phyloP scores from a whole-genome alignment of 2,797 vertebrate species.

The Philypnodon macrostomus region DNA sequence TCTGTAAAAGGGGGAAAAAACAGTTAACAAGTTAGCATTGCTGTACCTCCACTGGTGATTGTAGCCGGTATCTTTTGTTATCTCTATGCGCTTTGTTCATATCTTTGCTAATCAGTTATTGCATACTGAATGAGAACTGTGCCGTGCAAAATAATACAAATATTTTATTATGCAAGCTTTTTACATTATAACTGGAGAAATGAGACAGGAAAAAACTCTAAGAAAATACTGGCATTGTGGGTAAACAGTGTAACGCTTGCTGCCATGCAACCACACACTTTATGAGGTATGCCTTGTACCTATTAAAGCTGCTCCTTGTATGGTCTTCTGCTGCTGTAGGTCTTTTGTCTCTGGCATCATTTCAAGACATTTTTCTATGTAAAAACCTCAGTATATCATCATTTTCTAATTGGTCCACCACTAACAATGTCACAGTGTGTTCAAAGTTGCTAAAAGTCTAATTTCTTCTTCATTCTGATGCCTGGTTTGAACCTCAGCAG shows the following conservation, averaged over 20 bases:
- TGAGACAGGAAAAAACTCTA: slow-evolving; percentile 13
- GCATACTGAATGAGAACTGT: slow-evolving; percentile 32
- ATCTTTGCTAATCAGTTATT: slow-evolving; percentile 38
- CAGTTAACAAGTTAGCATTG: slow-evolving; percentile 37
- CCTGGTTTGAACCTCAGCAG: no score
- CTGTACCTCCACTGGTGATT: slow-evolving; percentile 38
- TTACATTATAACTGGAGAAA: slow-evolving; percentile 18
- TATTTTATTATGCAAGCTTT: slow-evolving; percentile 18
- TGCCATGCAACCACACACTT: no score
- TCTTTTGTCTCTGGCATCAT: no score
- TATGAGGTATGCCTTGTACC: no score
- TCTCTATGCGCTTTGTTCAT: slow-evolving; percentile 40
- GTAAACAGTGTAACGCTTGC: background rate
- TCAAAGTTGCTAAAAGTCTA: no score
- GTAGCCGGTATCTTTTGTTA: slow-evolving; percentile 28
- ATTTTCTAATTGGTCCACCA: no score
- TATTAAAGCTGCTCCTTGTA: no score
- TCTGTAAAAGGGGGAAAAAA: slow-evolving; percentile 33
- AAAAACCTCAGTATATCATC: no score
- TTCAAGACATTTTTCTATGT: no score
- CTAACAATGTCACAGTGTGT: no score
- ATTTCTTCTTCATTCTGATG: no score
- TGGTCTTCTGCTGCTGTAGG: no score
- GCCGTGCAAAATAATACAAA: slow-evolving; percentile 45
- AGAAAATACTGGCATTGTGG: slow-evolving; percentile 15